A percentile compares a stretch with the other conserved stretches of the same genome.
Evolutionary conservation across 1,140 invertebrate genomes (phyloP).

Genomic region (Hypsibius dujardini): DNA sequence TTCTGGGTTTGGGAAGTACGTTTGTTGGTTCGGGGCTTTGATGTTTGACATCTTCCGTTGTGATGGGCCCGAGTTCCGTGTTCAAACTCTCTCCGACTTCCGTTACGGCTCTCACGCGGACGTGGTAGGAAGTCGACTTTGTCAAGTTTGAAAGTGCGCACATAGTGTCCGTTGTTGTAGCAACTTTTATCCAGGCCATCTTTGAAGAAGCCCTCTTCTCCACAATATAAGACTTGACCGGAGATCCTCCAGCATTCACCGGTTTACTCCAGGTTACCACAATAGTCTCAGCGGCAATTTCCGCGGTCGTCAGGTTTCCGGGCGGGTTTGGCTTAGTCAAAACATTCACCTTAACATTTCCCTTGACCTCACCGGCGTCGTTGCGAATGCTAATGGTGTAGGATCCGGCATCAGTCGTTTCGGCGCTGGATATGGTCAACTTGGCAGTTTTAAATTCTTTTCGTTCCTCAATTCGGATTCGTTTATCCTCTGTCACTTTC

Average conservation of each 20-base stretch:
- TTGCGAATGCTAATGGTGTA: conserved; percentile 69
- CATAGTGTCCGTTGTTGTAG: conserved; percentile 21
- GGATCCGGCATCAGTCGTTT: conserved; percentile 61
- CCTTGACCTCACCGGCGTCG: conserved; percentile 26
- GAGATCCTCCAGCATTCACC: conserved; percentile 60
- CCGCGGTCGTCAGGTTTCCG: background rate
- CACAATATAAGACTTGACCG: conserved; percentile 64
- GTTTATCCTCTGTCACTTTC: conserved; percentile 37
- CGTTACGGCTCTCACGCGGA: conserved; percentile 69
- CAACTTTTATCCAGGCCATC: conserved; percentile 49
- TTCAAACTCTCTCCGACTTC: conserved; percentile 27
- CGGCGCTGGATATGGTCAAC: conserved; percentile 59
- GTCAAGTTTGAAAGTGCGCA: conserved; percentile 46
- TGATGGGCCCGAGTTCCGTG: background rate
- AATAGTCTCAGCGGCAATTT: conserved; percentile 28
- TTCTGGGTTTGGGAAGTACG: background rate
- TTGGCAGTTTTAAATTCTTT: conserved; percentile 35
- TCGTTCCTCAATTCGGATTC: conserved; percentile 9
- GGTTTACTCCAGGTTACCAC: conserved; percentile 65
- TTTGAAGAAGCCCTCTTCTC: conserved; percentile 55
- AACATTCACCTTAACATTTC: background rate
- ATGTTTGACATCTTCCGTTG: background rate
- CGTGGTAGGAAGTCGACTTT: conserved; percentile 51
- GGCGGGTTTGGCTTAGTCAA: conserved; percentile 6
- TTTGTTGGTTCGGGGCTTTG: background rate